A percentile compares a stretch with the other conserved stretches of the same genome.
Evolutionary conservation across 1,140 invertebrate genomes (phyloP).

Genomic region (Apis cerana): DNA sequence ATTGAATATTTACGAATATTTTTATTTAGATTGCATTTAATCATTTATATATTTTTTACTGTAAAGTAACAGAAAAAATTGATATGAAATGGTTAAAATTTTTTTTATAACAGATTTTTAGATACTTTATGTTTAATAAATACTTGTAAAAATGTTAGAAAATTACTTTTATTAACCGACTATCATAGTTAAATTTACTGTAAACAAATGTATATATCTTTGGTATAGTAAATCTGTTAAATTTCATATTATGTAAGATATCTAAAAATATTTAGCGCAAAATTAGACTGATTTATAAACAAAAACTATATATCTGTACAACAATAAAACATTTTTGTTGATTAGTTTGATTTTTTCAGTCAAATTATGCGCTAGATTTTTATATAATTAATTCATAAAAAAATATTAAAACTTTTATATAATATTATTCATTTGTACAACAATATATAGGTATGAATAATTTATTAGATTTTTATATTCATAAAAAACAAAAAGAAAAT

Average conservation of each 20-base stretch:
- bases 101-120: slow-evolving; percentile 41
- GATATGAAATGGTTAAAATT: slow-evolving; percentile 7
- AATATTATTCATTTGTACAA: slow-evolving; percentile 25
- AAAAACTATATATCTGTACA: not conserved
- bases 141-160: slow-evolving; percentile 46
- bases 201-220: slow-evolving; percentile 34
- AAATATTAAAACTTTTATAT: slow-evolving; percentile 19
- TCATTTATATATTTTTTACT: slow-evolving; percentile 51
- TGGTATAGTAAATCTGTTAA: slow-evolving; percentile 37
- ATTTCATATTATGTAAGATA: slow-evolving; percentile 25
- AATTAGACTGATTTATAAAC: slow-evolving; percentile 5
- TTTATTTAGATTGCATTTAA: slow-evolving; percentile 30
- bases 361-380: slow-evolving; percentile 22
- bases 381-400: slow-evolving; percentile 20
- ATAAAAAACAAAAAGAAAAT: slow-evolving; percentile 19
- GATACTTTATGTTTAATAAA: slow-evolving; percentile 43
- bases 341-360: not conserved
- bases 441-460: slow-evolving; percentile 3
- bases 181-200: slow-evolving; percentile 17
- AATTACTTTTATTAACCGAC: slow-evolving; percentile 43
- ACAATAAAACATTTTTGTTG: not conserved
- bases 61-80: slow-evolving; percentile 27
- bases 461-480: slow-evolving; percentile 15
- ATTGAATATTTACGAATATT: slow-evolving; percentile 25
- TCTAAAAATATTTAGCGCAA: slow-evolving; percentile 9